Conservation (phyloP, 2,888 invertebrate species). For the Chouioia cunea region DNA sequence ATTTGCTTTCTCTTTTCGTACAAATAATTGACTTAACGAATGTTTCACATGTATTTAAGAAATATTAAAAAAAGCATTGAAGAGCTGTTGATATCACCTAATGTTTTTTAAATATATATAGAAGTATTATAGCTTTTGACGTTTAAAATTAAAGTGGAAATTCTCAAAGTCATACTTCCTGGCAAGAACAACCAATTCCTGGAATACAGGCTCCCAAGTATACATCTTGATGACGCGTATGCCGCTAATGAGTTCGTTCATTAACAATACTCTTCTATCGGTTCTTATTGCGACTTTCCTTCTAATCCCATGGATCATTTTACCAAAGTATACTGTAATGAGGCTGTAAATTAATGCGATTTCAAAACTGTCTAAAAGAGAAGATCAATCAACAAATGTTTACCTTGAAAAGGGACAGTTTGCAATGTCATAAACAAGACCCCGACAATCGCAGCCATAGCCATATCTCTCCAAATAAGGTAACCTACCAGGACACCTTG, state of each 20-base stretch:
- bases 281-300: conserved; percentile 70
- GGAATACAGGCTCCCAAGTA: conserved; percentile 86
- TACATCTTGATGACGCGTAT: conserved; percentile 91
- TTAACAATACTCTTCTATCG: conserved; percentile 82
- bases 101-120: no score
- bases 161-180: conserved; percentile 72
- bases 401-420: conserved; percentile 71
- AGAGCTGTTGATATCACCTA: no score
- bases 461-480: conserved; percentile 73
- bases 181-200: conserved; percentile 75
- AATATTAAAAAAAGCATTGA: no score
- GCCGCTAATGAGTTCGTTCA: conserved; percentile 84
- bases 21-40: conserved; percentile 8
- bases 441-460: conserved; percentile 74
- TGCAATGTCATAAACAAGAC: conserved; percentile 72
- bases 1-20: conserved; percentile 8
- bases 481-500: conserved; percentile 76
- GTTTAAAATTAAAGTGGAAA: conserved; percentile 14
- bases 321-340: conserved; percentile 69
- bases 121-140: no score
- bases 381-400: not conserved
- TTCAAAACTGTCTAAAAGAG: no score
- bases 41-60: conserved; percentile 3
- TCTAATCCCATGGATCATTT: conserved; percentile 67
- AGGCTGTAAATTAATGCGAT: not conserved